Evolutionary conservation across 1,140 invertebrate species (phyloP).

Genomic region (Episyrphus balteatus): DNA sequence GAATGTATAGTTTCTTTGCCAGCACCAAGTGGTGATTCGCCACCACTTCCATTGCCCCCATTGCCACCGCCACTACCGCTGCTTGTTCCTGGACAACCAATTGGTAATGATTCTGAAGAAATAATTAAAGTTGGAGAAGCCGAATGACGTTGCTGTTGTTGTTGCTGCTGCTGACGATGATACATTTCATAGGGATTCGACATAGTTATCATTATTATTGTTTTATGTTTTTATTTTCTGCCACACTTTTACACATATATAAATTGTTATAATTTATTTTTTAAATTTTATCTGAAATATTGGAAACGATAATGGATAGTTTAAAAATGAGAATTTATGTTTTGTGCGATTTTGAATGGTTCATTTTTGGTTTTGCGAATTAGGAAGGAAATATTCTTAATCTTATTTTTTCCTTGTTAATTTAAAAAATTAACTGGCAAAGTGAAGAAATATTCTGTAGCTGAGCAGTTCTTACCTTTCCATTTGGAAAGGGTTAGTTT

Average conservation of each 20-base stretch:
- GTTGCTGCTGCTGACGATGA: conserved; percentile 14
- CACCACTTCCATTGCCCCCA: background rate
- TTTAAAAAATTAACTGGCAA: too few relatives aligned
- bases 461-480: too few relatives aligned
- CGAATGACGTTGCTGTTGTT: conserved; percentile 9
- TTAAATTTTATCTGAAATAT: background rate
- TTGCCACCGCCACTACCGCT: background rate
- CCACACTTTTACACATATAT: background rate
- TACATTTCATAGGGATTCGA: conserved; percentile 3
- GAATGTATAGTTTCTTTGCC: conserved; percentile 78
- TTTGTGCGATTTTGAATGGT: too few relatives aligned
- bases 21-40: conserved; percentile 4
- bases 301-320: too few relatives aligned
- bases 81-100: background rate
- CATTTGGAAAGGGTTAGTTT: too few relatives aligned
- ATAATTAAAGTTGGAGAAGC: background rate
- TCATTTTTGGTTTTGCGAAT: too few relatives aligned
- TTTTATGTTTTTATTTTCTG: conserved; percentile 26
- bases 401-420: too few relatives aligned
- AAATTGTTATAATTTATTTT: background rate
- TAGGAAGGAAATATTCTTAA: too few relatives aligned
- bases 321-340: too few relatives aligned
- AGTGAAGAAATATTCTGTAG: too few relatives aligned
- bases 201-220: conserved; percentile 24
- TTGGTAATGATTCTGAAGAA: background rate